Evolutionary conservation across 2,888 invertebrate species (phyloP), one percentile per base, ranked within the genome.

Genomic region (Tachystola acroxantha): DNA sequence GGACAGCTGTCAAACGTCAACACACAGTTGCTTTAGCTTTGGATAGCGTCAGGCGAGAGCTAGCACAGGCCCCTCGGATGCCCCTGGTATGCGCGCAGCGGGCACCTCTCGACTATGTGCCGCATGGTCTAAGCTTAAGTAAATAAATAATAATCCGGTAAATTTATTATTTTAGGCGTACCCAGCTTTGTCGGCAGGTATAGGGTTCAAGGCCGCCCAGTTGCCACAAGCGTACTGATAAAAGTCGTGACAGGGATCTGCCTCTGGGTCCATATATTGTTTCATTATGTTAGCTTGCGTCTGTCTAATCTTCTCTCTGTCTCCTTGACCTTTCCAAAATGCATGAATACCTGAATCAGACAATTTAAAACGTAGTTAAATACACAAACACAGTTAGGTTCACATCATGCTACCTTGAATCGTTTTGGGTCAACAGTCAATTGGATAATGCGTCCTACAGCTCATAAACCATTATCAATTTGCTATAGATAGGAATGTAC

Each of bases 141-240:
- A n/a, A n/a, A n/a, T n/a, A n/a, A n/a, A n/a, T 7, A 3, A 3
- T 25, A 25, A 10, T 7, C 4, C n/a, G n/a, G n/a, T 7, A n/a
- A 7, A 10, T 7, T 25, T 7, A n/a, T 3, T 25, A 25, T 25
- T 25, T 25, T 27, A 27, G 11, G 48, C 53, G 51, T 67, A 85
- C 60, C 93, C 92, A 4, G 94, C 92, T 75, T 95, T 94, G 58
- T 96, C 96, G 34, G 94, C 92, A 1, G 97, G 97, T 57, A 97
- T 95, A 0, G 95, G 94, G 74, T 96, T 94, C 27, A 91, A 86
- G 34, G 91, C 89, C 20, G 92, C 91, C 96, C 96, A 96, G 56
- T 95, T 95, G 1, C 96, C 96, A 65, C 93, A 96, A 0, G 96
- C 93, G 56, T 92, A 96, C 56, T 93, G 91, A 64, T 95, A 96